Evolutionary conservation across 2,797 vertebrate genomes (phyloP).

Genomic region (Sebastes taczanowskii): DNA sequence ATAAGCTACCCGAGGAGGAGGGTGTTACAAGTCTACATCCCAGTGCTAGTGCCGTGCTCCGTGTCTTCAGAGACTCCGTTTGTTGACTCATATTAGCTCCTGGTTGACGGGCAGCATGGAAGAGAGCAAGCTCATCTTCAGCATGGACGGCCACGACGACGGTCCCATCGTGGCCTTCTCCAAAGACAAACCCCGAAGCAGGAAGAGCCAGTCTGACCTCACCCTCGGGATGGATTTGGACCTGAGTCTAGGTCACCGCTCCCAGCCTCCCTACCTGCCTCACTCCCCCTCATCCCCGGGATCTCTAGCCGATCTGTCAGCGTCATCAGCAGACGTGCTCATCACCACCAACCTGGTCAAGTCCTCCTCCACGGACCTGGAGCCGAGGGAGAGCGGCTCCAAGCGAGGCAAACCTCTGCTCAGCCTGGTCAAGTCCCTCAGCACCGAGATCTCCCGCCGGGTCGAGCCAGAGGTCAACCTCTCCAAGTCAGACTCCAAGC

Average conservation of each 20-base stretch:
- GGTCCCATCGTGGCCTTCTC: slow-evolving; percentile 61
- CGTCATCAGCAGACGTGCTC: slow-evolving; percentile 40
- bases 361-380: slow-evolving; percentile 80
- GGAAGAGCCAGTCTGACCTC: slow-evolving; percentile 36
- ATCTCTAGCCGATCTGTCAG: slow-evolving; percentile 72
- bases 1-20: background rate
- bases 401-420: slow-evolving; percentile 75
- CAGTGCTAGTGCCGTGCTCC: background rate
- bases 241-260: slow-evolving; percentile 42
- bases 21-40: background rate
- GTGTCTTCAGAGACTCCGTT: background rate
- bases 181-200: slow-evolving; percentile 52
- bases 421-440: slow-evolving; percentile 85
- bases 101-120: slow-evolving; percentile 55
- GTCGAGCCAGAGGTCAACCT: slow-evolving; percentile 81
- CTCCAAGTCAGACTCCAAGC: slow-evolving; percentile 85
- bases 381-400: slow-evolving; percentile 66
- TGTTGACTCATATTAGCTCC: slow-evolving; percentile 1
- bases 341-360: slow-evolving; percentile 79
- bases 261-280: slow-evolving; percentile 53
- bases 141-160: slow-evolving; percentile 66
- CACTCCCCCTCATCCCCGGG: slow-evolving; percentile 74
- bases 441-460: slow-evolving; percentile 82
- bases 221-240: slow-evolving; percentile 63
- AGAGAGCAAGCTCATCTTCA: slow-evolving; percentile 78